Evolutionary conservation across 2,888 invertebrate species (phyloP), one percentile per base, ranked within the genome.

Genomic region (Cataglyphis cursor): DNA sequence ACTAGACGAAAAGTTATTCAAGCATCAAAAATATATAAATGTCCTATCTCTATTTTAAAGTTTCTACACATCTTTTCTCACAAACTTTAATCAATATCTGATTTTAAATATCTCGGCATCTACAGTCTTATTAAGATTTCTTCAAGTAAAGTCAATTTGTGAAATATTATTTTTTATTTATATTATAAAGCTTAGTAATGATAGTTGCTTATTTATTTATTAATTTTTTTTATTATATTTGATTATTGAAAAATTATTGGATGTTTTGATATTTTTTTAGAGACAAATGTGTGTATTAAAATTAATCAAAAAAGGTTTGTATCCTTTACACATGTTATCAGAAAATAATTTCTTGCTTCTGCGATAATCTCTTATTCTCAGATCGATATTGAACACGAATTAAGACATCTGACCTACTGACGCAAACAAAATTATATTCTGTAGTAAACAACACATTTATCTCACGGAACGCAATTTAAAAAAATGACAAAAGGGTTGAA

Each of bases 391-490:
- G 12, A 51, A 35, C 31, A 35, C 2, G 21, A 35, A 44, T 44
- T 21, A 48, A 9, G 18, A 24, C 28, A 21, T 54, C 24, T 48
- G 24, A 54, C 0, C 12, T 28, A 54, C 10, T 35, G 5, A 12
- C 24, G 62, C 15, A 24, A 1, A 10, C 31, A 21, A n/a, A n/a
- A 54, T 44, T 41, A 31, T 10, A 41, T n/a, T n/a, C 8, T 5
- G 18, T 12, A 10, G 21, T 5, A 24, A 44, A 59, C 31, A 59
- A 59, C 44, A 15, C 38, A 28, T 76, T 68, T 57, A 31, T 76
- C 65, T 80, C 35, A n/a, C 21, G 38, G 12, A 44, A 48, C 59
- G 35, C 24, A 70, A 61, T 80, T 59, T 72, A 21, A 35, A 9
- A 9, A 35, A 10, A 35, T 44, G 24, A 24, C 35, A 44, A 78